These are phyloP conservation scores for Neofelis nebulosa DNA, from an alignment of 2,113 vertebrate genomes.

Conservation along the genomic window DNA sequence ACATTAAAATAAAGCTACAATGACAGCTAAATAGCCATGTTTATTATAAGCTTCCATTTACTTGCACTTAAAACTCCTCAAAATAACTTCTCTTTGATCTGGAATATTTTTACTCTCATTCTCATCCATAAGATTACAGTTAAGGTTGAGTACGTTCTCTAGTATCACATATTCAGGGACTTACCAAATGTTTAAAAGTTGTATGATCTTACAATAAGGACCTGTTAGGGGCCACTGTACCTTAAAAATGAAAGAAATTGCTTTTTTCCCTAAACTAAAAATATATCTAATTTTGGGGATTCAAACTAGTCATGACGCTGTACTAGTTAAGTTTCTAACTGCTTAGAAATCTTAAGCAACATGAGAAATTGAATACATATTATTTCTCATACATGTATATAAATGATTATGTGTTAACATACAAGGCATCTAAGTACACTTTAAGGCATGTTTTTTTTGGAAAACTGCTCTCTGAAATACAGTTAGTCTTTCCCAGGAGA, in stretches of 20 bases:
- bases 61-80: constrained; percentile 28
- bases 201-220: not conserved
- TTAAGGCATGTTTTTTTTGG: not conserved
- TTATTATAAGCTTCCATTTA: constrained; percentile 41
- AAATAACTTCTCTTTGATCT: not conserved
- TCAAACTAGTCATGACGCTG: not conserved
- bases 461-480: not conserved
- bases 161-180: not conserved
- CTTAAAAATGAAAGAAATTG: not conserved
- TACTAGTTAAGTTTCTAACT: not conserved
- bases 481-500: not conserved
- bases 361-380: not conserved
- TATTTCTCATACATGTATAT: not conserved
- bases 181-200: not conserved
- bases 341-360: not conserved
- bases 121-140: not conserved
- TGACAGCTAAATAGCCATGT: not conserved
- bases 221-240: not conserved
- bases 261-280: constrained; percentile 18
- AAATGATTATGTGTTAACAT: not conserved
- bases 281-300: constrained; percentile 3
- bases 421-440: not conserved
- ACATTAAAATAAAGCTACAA: not conserved
- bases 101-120: not conserved
- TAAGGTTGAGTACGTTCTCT: not conserved